A percentile compares a stretch with the other conserved stretches of the same genome.
Evolutionary conservation across 1,140 invertebrate species (phyloP).

Genomic region (Hestina assimilis): DNA sequence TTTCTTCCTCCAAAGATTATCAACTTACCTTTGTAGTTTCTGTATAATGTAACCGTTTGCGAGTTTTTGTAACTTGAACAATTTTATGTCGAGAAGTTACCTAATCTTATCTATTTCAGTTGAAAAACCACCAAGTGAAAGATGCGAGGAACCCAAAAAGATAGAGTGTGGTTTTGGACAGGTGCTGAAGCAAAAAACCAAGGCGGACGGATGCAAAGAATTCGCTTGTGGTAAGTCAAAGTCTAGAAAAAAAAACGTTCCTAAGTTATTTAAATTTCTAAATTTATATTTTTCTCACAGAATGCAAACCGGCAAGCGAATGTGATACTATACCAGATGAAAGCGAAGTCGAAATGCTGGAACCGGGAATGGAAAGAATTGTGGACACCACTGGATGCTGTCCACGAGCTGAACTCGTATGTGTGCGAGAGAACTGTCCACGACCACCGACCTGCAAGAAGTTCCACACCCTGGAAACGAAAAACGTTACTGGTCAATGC

Average conservation of each 20-base stretch:
- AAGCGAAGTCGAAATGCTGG: constrained; percentile 67
- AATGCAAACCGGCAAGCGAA: constrained; percentile 84
- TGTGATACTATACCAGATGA: constrained; percentile 77
- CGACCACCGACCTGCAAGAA: constrained; percentile 78
- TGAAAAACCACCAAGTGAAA: constrained; percentile 68
- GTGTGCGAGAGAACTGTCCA: constrained; percentile 81
- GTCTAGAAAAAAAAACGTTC: neutral
- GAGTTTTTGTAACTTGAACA: too few relatives aligned
- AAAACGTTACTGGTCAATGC: constrained; percentile 77
- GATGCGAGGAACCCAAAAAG: constrained; percentile 81
- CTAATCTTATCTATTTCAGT: constrained; percentile 62
- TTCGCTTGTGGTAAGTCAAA: constrained; percentile 82
- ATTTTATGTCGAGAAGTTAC: too few relatives aligned
- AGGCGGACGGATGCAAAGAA: constrained; percentile 81
- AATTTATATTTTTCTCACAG: constrained; percentile 46
- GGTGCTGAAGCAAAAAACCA: constrained; percentile 81
- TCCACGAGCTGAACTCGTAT: constrained; percentile 79
- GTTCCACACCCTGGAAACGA: constrained; percentile 76
- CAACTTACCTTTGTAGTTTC: too few relatives aligned
- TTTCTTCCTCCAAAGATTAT: too few relatives aligned
- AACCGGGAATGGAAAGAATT: constrained; percentile 80
- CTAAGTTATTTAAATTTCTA: neutral
- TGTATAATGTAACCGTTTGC: too few relatives aligned
- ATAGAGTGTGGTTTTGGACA: constrained; percentile 85
- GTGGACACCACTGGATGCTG: constrained; percentile 84